Base-by-base conservation (phyloP, 2,888 invertebrate species). In the Drosophila picticornis region DNA sequence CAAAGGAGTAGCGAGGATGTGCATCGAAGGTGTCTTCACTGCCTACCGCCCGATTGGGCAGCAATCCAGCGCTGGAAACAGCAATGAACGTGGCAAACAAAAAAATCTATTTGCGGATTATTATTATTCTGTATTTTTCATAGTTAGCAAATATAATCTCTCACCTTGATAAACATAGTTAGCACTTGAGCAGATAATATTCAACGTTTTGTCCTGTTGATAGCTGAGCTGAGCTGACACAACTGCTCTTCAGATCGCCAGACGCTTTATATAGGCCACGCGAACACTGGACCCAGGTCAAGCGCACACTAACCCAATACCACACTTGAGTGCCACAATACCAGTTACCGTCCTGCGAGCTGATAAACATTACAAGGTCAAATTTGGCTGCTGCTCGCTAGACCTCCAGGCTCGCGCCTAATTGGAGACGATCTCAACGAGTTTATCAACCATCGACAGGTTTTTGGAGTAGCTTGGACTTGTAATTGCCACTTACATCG, bases 1-100 rank as follows among this genome's bases (percentile, higher is more conserved):
- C 92, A 77, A 94, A 94, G 64, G 93, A 92, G 82, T 94, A 94
- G 50, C 92, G 94, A 3, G 94, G 93, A 83, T 92, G 87, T 9
- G 90, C 69, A 72, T 93, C 92, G 34, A 84, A 88, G 4, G 84
- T 84, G 29, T 91, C 91, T n/a, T 78, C 83, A 59, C 75, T 88
- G 31, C 75, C 66, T 19, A 80, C 66, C 0, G 74, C 65, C 16
- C 81, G 80, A 2, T 68, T 71, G 0, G 89, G 84, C 56, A 92
- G 48, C 34, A 83, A 58, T 4, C 84, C 92, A 5, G 92, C 92
- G 57, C 75, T 88, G 56, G 81, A 83, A 43, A 87, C 50, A 31
- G 87, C 89, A 34, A 91, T 50, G 10, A 86, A 75, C 3, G 88
- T 84, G 19, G 84, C 60, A 61, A 91, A 53, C 10, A 80, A 29